A percentile compares a stretch with the other conserved stretches of the same genome.
Evolutionary conservation across 2,888 invertebrate genomes (phyloP).

Genomic region (Erebia aethiops): DNA sequence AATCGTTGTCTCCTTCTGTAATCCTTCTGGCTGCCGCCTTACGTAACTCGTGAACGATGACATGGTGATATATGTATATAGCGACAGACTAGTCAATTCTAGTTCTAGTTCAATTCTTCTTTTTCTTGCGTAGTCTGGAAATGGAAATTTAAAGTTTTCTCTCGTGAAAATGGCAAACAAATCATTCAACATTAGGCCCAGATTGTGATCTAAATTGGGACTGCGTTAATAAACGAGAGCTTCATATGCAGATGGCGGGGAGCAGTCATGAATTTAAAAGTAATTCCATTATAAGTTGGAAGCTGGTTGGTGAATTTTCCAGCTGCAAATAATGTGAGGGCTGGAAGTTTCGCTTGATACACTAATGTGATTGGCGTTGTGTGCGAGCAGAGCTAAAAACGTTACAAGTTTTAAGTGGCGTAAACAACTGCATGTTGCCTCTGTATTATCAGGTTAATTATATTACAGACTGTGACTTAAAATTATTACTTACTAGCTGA

Average conservation of each 20-base stretch:
- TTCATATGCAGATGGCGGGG: slow-evolving; percentile 48
- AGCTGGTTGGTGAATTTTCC: slow-evolving; percentile 61
- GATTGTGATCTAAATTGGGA: slow-evolving; percentile 43
- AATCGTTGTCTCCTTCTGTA: too few species aligned
- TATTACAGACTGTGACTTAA: background rate
- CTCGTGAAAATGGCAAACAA: slow-evolving; percentile 21
- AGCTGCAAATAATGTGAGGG: slow-evolving; percentile 64
- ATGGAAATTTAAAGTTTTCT: too few species aligned
- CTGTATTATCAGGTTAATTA: too few species aligned
- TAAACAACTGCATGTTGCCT: slow-evolving; percentile 52
- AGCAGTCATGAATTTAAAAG: slow-evolving; percentile 66
- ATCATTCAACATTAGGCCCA: slow-evolving; percentile 27
- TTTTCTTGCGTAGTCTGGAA: too few species aligned
- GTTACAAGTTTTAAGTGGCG: slow-evolving; percentile 67
- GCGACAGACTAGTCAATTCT: too few species aligned
- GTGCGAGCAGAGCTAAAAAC: slow-evolving; percentile 53
- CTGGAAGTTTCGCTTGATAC: slow-evolving; percentile 63
- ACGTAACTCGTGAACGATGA: too few species aligned
- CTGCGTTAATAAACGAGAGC: slow-evolving; percentile 43
- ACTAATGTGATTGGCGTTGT: slow-evolving; percentile 64
- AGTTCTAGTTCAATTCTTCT: too few species aligned
- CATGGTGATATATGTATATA: too few species aligned
- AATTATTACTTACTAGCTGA: too few species aligned
- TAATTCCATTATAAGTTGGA: slow-evolving; percentile 76
- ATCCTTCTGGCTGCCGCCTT: too few species aligned